Conservation (phyloP, 2,113 vertebrate species). For the Urocitellus parryii region DNA sequence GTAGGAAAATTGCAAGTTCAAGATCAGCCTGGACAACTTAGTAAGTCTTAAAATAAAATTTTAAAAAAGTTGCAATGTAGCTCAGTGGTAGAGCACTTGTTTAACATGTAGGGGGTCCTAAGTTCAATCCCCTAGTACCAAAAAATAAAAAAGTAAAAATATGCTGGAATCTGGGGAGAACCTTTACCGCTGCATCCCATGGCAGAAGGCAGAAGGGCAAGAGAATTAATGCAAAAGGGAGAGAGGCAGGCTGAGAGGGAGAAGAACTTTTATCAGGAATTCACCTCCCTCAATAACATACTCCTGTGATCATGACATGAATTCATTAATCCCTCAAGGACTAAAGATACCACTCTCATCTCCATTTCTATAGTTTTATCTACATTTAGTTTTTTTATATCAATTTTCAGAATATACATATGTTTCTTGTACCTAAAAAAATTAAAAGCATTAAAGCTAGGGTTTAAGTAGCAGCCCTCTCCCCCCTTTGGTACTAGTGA, state of each 20-base stretch:
- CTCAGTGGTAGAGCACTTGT: neutral
- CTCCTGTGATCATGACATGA: neutral
- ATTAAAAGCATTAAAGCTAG: neutral
- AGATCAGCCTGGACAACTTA: neutral
- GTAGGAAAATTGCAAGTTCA: neutral
- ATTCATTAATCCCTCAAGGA: neutral
- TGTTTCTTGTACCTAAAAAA: neutral
- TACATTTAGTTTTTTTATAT: neutral
- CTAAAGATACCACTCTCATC: neutral
- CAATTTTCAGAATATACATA: neutral
- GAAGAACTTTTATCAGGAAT: neutral
- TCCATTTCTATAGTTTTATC: constrained; percentile 1
- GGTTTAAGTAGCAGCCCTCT: neutral
- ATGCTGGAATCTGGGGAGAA: neutral
- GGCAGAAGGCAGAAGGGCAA: neutral
- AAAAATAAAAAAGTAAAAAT: neutral
- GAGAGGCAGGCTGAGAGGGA: too few relatives aligned
- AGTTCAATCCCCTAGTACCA: neutral
- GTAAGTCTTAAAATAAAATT: neutral
- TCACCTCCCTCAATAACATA: neutral
- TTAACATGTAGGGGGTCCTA: neutral
- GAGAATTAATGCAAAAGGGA: too few relatives aligned
- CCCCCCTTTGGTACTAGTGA: neutral
- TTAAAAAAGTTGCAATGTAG: neutral
- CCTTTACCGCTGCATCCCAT: neutral